Evolutionary conservation across 1,140 invertebrate species (phyloP).

Genomic region (Danaus plexippus): DNA sequence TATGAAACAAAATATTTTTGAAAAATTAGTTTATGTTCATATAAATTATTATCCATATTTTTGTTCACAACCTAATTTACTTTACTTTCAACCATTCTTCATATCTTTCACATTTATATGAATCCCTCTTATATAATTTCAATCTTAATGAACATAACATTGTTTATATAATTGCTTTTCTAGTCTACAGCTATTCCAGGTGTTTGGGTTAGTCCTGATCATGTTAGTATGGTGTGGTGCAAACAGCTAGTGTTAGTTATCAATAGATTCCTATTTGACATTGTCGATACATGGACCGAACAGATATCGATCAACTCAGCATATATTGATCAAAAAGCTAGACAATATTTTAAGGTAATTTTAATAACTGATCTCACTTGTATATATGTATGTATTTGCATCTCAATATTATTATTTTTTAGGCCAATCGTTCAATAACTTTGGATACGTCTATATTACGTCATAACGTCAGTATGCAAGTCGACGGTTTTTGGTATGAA

Average conservation of each 20-base stretch:
- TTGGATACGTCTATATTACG: conserved; percentile 27
- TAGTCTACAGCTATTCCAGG: conserved; percentile 85
- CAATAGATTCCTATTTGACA: conserved; percentile 86
- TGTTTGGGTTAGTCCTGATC: conserved; percentile 91
- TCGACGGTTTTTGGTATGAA: conserved; percentile 68
- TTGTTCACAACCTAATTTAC: too few relatives aligned
- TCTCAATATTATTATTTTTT: conserved; percentile 16
- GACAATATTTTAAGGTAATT: conserved; percentile 63
- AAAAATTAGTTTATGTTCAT: too few relatives aligned
- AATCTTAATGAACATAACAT: too few relatives aligned
- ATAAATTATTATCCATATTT: too few relatives aligned
- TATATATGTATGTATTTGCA: too few relatives aligned
- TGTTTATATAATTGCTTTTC: conserved; percentile 29
- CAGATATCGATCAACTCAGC: conserved; percentile 58
- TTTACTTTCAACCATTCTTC: too few relatives aligned
- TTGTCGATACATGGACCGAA: conserved; percentile 75
- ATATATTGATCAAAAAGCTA: conserved; percentile 44
- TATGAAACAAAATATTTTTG: too few relatives aligned
- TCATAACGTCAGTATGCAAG: conserved; percentile 36
- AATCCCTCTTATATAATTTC: too few relatives aligned
- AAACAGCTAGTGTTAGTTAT: conserved; percentile 88
- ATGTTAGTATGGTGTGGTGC: conserved; percentile 92
- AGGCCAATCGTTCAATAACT: conserved; percentile 55
- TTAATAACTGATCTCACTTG: too few relatives aligned
- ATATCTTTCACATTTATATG: too few relatives aligned